Percentiles rank a stretch among this genome's conserved stretches.
Evolutionary conservation across 2,797 vertebrate genomes (phyloP).

Genomic region (Darevskia nairensis): DNA sequence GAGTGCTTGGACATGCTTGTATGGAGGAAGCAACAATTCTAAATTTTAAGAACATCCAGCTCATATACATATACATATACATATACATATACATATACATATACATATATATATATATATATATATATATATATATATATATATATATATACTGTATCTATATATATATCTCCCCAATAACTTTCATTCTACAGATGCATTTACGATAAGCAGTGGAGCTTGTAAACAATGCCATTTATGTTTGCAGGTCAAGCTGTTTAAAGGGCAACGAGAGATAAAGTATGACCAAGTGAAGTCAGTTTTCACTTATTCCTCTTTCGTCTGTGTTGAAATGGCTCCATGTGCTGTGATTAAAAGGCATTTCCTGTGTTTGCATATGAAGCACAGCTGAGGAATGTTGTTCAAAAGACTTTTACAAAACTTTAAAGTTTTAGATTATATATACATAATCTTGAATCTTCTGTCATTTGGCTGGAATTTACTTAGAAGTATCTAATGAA

Average conservation of each 20-base stretch:
- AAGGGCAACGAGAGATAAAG: not conserved
- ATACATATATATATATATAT: too few relatives aligned
- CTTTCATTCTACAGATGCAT: too few relatives aligned
- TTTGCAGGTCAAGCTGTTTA: not conserved
- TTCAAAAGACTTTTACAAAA: not conserved
- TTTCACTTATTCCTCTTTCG: not conserved
- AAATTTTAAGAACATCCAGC: not conserved
- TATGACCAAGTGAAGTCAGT: not conserved
- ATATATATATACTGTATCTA: too few relatives aligned
- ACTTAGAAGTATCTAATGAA: not conserved
- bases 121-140: too few relatives aligned
- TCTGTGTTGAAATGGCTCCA: not conserved
- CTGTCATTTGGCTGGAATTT: not conserved
- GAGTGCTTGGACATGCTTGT: too few relatives aligned
- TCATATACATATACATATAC: too few relatives aligned
- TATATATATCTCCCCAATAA: too few relatives aligned
- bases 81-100: too few relatives aligned
- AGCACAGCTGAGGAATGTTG: not conserved
- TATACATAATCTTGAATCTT: not conserved
- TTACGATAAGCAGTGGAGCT: not conserved
- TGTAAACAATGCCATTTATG: not conserved
- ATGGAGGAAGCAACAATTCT: not conserved
- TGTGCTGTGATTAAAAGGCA: slow-evolving; percentile 14
- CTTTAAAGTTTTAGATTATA: not conserved
- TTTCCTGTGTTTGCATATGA: slow-evolving; percentile 17